Percentiles rank a stretch among this genome's conserved stretches.
These are phyloP conservation scores for Tribolium madens DNA, from an alignment of 1,140 invertebrate genomes.

Conservation along the genomic window DNA sequence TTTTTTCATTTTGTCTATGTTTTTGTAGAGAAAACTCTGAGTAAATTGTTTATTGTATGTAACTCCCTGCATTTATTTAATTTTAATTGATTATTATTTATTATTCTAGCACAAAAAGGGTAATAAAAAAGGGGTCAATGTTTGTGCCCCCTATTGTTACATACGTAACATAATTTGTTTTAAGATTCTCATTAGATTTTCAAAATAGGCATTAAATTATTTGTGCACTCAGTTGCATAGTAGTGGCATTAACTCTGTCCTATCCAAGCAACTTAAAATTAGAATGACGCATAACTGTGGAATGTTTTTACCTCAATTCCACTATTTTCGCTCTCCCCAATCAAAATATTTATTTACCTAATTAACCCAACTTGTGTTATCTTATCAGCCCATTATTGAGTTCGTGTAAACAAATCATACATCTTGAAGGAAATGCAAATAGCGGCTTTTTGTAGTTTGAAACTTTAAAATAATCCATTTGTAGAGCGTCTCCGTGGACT, in stretches of 20 bases:
- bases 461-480: neutral
- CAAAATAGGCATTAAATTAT: too few relatives aligned
- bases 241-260: neutral
- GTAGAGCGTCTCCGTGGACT: slow-evolving; percentile 69
- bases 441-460: too few relatives aligned
- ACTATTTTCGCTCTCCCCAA: neutral
- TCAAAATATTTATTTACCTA: slow-evolving; percentile 14
- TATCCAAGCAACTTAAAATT: neutral
- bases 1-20: too few relatives aligned
- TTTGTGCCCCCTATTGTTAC: neutral
- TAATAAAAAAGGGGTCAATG: neutral
- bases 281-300: neutral
- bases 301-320: neutral
- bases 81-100: neutral
- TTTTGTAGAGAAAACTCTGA: neutral
- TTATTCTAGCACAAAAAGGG: neutral
- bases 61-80: neutral
- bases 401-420: slow-evolving; percentile 4
- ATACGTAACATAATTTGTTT: neutral
- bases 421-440: neutral
- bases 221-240: too few relatives aligned
- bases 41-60: neutral
- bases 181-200: too few relatives aligned
- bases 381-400: neutral
- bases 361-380: slow-evolving; percentile 2